These are phyloP conservation scores for Lytechinus variegatus DNA, from an alignment of 35 echinoderm and acorn worm species.

Conservation along the genomic window DNA sequence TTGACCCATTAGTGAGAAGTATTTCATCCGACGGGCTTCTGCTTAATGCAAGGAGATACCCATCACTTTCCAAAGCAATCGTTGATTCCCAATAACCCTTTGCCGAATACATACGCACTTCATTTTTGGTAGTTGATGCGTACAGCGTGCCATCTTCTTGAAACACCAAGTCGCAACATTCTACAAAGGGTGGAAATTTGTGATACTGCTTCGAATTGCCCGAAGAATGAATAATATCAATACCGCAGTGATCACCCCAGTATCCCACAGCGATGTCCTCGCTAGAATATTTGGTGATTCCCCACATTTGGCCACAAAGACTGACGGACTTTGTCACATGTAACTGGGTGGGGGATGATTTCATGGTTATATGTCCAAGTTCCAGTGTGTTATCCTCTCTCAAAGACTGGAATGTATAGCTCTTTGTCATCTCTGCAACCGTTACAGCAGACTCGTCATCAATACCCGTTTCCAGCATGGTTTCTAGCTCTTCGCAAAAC, in stretches of 20 bases:
- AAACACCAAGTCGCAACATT: neutral
- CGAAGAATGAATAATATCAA: neutral
- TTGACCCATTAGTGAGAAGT: neutral
- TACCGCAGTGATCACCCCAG: neutral
- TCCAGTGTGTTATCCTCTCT: neutral
- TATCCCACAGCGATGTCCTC: neutral
- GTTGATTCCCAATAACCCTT: neutral
- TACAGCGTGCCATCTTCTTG: neutral
- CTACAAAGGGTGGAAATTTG: neutral
- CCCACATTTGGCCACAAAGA: neutral
- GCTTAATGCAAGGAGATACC: neutral
- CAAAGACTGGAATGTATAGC: neutral
- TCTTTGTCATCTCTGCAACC: neutral
- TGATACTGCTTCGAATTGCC: neutral
- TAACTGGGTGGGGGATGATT: neutral
- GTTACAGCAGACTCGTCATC: neutral
- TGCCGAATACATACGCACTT: neutral
- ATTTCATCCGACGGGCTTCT: constrained; percentile 8
- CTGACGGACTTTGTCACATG: neutral
- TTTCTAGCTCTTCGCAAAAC: neutral
- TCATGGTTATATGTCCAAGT: neutral
- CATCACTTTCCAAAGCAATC: neutral
- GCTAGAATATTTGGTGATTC: neutral
- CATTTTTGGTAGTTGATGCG: neutral
- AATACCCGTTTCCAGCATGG: neutral